These are phyloP conservation scores for Alentia gelatinosa DNA, from an alignment of 2,888 invertebrate species.

Conservation along the genomic window DNA sequence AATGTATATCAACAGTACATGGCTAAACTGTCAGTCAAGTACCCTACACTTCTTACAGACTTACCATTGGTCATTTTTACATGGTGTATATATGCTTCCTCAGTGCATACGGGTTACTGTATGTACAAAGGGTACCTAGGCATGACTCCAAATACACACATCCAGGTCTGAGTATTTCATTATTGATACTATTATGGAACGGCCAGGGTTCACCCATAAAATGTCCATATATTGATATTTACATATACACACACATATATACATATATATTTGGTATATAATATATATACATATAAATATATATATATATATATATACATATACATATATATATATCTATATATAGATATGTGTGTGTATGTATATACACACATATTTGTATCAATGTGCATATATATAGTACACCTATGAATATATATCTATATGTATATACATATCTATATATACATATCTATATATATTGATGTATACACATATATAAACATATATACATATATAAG, in stretches of 20 bases:
- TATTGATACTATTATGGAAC: not conserved
- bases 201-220: not conserved
- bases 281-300: too few species aligned
- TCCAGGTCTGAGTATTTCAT: not conserved
- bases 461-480: too few species aligned
- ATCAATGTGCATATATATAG: too few species aligned
- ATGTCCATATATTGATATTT: not conserved
- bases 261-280: too few species aligned
- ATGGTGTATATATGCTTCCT: not conserved
- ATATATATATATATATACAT: not conserved
- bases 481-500: too few species aligned
- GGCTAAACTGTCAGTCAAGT: not conserved
- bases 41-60: not conserved
- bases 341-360: not conserved
- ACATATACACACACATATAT: too few species aligned
- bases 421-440: not conserved
- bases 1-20: not conserved
- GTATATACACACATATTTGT: too few species aligned
- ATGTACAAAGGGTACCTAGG: not conserved
- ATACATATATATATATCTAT: not conserved
- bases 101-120: not conserved
- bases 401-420: too few species aligned
- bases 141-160: not conserved
- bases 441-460: not conserved
- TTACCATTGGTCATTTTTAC: not conserved